Evolutionary conservation across 2,888 invertebrate genomes (phyloP).

Genomic region (Harmothoe impar): DNA sequence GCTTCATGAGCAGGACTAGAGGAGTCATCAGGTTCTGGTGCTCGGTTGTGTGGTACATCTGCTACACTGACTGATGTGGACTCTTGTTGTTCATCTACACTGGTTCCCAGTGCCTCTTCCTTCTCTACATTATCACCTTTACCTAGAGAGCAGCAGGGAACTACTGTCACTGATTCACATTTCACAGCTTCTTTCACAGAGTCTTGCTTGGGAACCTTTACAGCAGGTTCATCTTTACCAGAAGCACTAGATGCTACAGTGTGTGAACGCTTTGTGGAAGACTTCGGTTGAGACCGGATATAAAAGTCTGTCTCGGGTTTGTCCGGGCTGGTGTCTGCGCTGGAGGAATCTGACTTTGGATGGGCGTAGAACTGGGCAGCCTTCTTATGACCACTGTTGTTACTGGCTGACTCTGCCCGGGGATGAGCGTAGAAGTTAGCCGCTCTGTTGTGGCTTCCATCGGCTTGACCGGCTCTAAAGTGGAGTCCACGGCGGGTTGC

Average conservation of each 20-base stretch:
- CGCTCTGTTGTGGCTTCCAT: conserved; percentile 3
- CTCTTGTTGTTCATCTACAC: background rate
- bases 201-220: background rate
- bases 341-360: conserved; percentile 14
- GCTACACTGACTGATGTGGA: background rate
- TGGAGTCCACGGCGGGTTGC: background rate
- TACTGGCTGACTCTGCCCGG: background rate
- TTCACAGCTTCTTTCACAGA: background rate
- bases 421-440: conserved; percentile 34
- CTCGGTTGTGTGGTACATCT: background rate
- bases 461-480: background rate
- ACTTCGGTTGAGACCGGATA: background rate
- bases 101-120: background rate
- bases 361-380: conserved; percentile 13
- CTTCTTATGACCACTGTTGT: background rate
- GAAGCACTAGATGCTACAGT: background rate
- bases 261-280: conserved; percentile 23
- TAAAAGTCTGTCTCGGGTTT: background rate
- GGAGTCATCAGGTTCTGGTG: background rate
- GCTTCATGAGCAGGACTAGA: background rate
- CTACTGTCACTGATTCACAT: background rate
- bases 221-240: background rate
- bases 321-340: background rate
- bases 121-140: background rate
- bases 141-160: background rate